Conservation (phyloP, 2,113 vertebrate species). For the Orcinus orca region DNA sequence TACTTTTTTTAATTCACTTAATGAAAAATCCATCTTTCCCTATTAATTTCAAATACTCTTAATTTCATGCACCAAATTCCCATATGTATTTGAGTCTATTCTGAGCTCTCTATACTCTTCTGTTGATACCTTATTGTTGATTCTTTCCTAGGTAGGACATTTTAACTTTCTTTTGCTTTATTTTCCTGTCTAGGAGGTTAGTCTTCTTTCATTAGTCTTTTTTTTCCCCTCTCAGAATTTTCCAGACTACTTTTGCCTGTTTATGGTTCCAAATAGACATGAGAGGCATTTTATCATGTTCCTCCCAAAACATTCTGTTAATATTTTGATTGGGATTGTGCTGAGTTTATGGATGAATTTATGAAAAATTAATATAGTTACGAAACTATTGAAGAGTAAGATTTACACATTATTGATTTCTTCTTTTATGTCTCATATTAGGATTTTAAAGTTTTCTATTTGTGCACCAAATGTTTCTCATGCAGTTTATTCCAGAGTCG, state of each 20-base stretch:
- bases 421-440: neutral
- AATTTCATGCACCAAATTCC: neutral
- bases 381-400: neutral
- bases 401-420: neutral
- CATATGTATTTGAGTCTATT: neutral
- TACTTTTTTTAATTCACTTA: conserved; percentile 1
- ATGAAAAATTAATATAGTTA: conserved; percentile 1
- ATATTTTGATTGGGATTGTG: conserved; percentile 1
- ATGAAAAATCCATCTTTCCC: neutral
- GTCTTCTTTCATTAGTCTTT: neutral
- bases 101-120: neutral
- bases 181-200: conserved; percentile 5
- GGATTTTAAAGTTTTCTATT: conserved; percentile 15
- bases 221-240: neutral
- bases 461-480: neutral
- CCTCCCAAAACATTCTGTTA: conserved; percentile 10
- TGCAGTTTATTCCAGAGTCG: neutral
- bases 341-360: neutral
- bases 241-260: neutral
- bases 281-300: conserved; percentile 28
- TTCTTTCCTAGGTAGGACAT: neutral
- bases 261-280: neutral
- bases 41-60: neutral
- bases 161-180: conserved; percentile 20
- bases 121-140: neutral